Conservation (phyloP, 2,888 invertebrate genomes). For the Himalopsyche japonica region DNA sequence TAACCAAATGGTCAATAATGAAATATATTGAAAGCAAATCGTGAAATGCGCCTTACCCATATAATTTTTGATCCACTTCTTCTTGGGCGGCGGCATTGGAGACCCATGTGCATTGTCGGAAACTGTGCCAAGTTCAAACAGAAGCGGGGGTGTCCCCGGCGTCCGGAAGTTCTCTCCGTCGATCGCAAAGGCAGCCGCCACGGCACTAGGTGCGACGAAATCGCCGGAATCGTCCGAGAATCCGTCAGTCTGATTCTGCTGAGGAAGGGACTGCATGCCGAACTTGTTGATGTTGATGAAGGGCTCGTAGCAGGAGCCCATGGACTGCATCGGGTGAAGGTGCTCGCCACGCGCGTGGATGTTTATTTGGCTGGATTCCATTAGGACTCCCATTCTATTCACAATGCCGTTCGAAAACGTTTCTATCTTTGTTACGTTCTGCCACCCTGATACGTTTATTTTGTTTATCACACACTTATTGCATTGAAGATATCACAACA, state of each 20-base stretch:
- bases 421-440: not conserved
- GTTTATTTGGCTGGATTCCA: conserved; percentile 56
- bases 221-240: not conserved
- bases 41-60: conserved; percentile 56
- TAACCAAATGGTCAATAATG: too few species aligned
- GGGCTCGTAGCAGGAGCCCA: not conserved
- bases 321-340: conserved; percentile 18
- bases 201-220: not conserved
- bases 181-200: not conserved
- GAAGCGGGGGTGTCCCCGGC: not conserved
- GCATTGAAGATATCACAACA: too few species aligned
- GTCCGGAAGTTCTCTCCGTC: not conserved
- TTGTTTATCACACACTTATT: not conserved
- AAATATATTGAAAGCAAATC: too few species aligned
- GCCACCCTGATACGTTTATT: not conserved
- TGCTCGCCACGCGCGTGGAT: conserved; percentile 50
- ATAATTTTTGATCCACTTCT: conserved; percentile 75
- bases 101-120: not conserved
- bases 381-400: conserved; percentile 59
- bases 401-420: not conserved
- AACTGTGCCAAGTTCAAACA: not conserved
- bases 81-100: conserved; percentile 65
- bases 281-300: conserved; percentile 27
- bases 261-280: conserved; percentile 34
- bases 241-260: not conserved